Evolutionary conservation across 2,113 vertebrate genomes (phyloP).

Genomic region (Egretta garzetta): DNA sequence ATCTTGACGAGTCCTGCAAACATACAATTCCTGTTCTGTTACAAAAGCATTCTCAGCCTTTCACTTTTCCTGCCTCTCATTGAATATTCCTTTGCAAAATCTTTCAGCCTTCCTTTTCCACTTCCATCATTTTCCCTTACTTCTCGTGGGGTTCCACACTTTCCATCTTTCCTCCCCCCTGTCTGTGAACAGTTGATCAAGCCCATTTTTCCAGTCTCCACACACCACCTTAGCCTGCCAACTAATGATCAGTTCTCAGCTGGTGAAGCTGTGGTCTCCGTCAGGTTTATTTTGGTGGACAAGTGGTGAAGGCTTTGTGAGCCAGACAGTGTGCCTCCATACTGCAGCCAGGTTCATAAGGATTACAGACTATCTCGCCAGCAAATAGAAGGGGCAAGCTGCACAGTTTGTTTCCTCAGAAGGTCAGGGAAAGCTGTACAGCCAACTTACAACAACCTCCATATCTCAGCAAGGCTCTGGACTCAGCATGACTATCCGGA

Average conservation of each 20-base stretch:
- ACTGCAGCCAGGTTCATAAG: background rate
- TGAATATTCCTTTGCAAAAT: background rate
- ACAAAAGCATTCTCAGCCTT: background rate
- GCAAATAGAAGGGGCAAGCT: background rate
- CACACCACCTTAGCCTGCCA: background rate
- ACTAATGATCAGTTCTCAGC: background rate
- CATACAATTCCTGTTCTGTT: background rate
- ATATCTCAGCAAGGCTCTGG: background rate
- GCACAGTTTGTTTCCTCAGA: background rate
- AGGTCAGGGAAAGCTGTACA: background rate
- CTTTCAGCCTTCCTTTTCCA: background rate
- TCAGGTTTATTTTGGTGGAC: background rate
- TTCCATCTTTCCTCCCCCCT: background rate
- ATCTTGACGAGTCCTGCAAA: background rate
- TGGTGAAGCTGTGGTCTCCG: background rate
- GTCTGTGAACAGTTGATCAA: background rate
- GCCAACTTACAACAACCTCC: background rate
- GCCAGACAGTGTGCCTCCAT: accelerated
- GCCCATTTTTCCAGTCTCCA: background rate
- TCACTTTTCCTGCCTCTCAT: background rate
- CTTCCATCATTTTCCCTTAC: background rate
- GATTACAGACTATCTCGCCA: background rate
- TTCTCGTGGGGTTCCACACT: accelerated
- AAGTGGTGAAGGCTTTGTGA: background rate
- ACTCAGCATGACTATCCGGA: background rate